Evolutionary conservation across 2,797 vertebrate species (phyloP).

Genomic region (Arrhamphus sclerolepis): DNA sequence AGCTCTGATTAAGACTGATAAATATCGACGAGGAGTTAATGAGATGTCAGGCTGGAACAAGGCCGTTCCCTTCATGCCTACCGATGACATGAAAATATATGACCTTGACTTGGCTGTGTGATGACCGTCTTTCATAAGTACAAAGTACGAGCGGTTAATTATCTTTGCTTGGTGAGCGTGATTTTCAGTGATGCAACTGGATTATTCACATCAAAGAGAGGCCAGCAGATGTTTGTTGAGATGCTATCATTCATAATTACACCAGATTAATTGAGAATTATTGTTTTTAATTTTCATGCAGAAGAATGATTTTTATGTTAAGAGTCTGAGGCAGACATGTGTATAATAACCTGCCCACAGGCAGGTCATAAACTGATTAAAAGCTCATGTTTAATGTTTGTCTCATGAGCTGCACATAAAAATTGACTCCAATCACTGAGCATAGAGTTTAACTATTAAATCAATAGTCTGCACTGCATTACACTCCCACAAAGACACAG

Average conservation of each 20-base stretch:
- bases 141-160: conserved; percentile 52
- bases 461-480: conserved; percentile 11
- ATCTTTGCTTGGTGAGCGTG: conserved; percentile 38
- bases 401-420: not conserved
- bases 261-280: conserved; percentile 36
- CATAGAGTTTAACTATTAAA: conserved; percentile 15
- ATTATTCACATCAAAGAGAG: conserved; percentile 29
- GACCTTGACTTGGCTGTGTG: conserved; percentile 70
- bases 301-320: not conserved
- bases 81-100: conserved; percentile 64
- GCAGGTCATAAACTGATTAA: conserved; percentile 45
- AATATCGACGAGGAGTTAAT: conserved; percentile 84
- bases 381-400: conserved; percentile 36
- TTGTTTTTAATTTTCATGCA: conserved; percentile 25
- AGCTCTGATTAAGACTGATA: conserved; percentile 86
- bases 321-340: conserved; percentile 6
- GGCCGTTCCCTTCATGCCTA: conserved; percentile 69
- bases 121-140: conserved; percentile 56
- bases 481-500: conserved; percentile 14
- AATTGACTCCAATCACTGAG: conserved; percentile 2
- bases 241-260: conserved; percentile 41
- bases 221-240: conserved; percentile 35
- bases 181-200: conserved; percentile 27
- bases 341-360: conserved; percentile 15
- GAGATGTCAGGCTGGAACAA: conserved; percentile 80